Base-by-base conservation (phyloP, 2,113 vertebrate genomes). In the Saimiri boliviensis region DNA sequence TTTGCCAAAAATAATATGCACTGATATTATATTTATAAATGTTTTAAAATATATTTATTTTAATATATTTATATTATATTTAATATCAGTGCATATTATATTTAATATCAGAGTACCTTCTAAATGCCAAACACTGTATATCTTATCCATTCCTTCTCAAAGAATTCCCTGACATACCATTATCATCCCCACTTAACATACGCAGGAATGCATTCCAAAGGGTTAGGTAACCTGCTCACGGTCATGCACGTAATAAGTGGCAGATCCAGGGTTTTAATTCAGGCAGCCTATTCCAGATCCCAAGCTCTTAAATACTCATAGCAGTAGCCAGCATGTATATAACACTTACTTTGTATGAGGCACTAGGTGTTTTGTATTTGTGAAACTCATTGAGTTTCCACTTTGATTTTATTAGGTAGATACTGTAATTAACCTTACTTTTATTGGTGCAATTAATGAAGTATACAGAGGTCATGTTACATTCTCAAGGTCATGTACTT, bases 361-460 rank as follows among this genome's bases (percentile, higher is more conserved):
- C 54, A 20, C 5, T 74, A 35, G 54, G 32, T 25, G 40, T 21
- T 68, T 91, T 42, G 30, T 54, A 25, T 11, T 71, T 81, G n/a
- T 54, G 37, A 93, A 92, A 47, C n/a, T 77, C 45, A 73, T 35
- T 80, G 66, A 17, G 56, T 54, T n/a, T 56, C 82, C 45, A 54
- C 45, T 11, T 68, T 45, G 87, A 81, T 63, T 81, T 96, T n/a
- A 52, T 21, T 23, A 76, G 10, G 32, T 85, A 49, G 71, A 19
- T 87, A 52, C 27, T 96, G 12, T 68, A 86, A 94, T 90, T 52
- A 93, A 88, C 66, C 45, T 92, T 4, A 23, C 80, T 84, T 73
- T 91, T 86, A 66, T 21, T 27, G 45, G 49, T 58, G 68, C 93
- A 42, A 73, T 73, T 83, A 91, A 70, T 32, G 54, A 79, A 63